These are phyloP conservation scores for Pseudochaenichthys georgianus DNA, from an alignment of 2,797 vertebrate species.

Conservation along the genomic window DNA sequence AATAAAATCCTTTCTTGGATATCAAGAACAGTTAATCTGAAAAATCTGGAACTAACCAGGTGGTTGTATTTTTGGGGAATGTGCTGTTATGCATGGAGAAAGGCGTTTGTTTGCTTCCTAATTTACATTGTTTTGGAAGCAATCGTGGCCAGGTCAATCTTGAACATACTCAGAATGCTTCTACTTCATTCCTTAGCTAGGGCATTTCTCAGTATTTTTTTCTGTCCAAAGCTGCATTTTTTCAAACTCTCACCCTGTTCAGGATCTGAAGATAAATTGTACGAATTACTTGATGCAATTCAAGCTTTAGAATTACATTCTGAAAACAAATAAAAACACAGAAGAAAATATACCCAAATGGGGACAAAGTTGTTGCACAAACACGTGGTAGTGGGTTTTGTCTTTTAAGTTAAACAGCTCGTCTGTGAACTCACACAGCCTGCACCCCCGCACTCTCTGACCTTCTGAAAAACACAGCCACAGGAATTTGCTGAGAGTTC, in stretches of 20 bases:
- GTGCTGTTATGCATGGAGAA: not conserved
- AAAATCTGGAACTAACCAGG: not conserved
- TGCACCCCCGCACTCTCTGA: slow-evolving; percentile 31
- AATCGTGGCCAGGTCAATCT: slow-evolving; percentile 9
- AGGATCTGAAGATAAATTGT: not conserved
- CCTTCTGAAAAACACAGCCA: slow-evolving; percentile 49
- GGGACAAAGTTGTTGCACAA: slow-evolving; percentile 20
- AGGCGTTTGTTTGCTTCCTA: not conserved
- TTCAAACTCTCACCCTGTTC: not conserved
- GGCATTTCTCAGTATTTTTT: not conserved
- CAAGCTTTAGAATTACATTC: not conserved
- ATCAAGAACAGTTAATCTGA: not conserved
- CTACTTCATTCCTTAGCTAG: not conserved
- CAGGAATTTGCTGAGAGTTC: slow-evolving; percentile 64
- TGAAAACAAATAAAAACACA: slow-evolving; percentile 7
- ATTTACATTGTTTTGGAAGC: not conserved
- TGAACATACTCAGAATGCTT: slow-evolving; percentile 1
- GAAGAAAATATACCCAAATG: not conserved
- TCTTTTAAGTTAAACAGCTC: slow-evolving; percentile 42
- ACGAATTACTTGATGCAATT: slow-evolving; percentile 7
- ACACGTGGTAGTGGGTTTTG: slow-evolving; percentile 6
- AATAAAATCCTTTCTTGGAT: too few relatives aligned
- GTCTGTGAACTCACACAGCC: slow-evolving; percentile 31
- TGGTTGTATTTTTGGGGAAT: not conserved
- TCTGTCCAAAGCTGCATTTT: not conserved